Percentiles rank a stretch among this genome's conserved stretches.
Conservation (phyloP, 2,797 vertebrate genomes). For the Urosaurus nigricauda region DNA sequence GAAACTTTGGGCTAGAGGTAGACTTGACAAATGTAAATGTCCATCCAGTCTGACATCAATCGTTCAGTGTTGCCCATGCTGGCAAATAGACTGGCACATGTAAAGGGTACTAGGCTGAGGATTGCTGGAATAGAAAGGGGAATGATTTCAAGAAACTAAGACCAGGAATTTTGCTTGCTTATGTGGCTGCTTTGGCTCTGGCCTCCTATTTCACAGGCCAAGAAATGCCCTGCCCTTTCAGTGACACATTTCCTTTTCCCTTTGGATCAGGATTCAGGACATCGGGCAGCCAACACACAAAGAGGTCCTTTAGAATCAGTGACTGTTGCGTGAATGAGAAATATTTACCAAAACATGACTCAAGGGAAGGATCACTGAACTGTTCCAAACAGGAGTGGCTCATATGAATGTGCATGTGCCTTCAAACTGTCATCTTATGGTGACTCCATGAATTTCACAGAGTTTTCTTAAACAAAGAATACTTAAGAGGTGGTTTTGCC, state of each 20-base stretch:
- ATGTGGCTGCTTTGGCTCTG: not conserved
- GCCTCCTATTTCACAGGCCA: constrained; percentile 1
- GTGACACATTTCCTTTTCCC: constrained; percentile 49
- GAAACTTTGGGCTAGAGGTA: not conserved
- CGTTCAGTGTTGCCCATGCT: not conserved
- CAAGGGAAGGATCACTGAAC: not conserved
- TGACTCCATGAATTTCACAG: too few species aligned
- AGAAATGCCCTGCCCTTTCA: constrained; percentile 20
- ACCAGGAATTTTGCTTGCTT: not conserved
- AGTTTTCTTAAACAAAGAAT: too few species aligned
- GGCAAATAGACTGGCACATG: too few species aligned
- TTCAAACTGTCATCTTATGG: too few species aligned
- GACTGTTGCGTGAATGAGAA: not conserved
- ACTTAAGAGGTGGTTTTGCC: too few species aligned
- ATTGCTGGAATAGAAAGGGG: not conserved
- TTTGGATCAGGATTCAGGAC: not conserved
- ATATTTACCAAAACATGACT: not conserved
- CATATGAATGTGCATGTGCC: not conserved
- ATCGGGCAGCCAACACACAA: not conserved
- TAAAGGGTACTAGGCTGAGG: not conserved
- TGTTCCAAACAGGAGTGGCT: not conserved
- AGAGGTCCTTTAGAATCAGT: not conserved
- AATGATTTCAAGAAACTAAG: accelerated
- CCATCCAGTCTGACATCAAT: not conserved
- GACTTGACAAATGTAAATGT: not conserved